Percentiles rank a stretch among this genome's conserved stretches.
Evolutionary conservation across 2,797 vertebrate genomes (phyloP).

Genomic region (Urocyon cinereoargenteus): DNA sequence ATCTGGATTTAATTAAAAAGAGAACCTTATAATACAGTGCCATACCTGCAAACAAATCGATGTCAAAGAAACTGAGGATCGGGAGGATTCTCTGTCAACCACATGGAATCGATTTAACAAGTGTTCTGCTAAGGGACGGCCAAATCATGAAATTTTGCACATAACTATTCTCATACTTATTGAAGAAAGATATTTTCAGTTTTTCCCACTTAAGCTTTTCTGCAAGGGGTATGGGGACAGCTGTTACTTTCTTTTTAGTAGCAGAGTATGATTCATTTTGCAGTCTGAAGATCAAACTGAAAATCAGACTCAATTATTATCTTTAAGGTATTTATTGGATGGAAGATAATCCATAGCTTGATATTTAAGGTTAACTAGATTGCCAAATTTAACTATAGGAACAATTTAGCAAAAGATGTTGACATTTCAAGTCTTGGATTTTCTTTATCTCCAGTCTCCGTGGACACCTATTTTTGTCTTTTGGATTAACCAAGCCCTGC

Average conservation of each 20-base stretch:
- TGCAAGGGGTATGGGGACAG: constrained; percentile 64
- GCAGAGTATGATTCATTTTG: constrained; percentile 70
- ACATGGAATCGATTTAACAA: constrained; percentile 36
- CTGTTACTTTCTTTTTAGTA: constrained; percentile 74
- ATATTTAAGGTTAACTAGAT: constrained; percentile 61
- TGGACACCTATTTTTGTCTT: background rate
- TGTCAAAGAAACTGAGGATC: background rate
- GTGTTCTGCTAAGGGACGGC: background rate
- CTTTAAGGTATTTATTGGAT: constrained; percentile 55
- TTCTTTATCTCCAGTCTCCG: background rate
- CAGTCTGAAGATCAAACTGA: constrained; percentile 63
- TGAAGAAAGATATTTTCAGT: constrained; percentile 74
- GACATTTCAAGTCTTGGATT: background rate
- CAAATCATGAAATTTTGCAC: constrained; percentile 63
- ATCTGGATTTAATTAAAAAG: constrained; percentile 62
- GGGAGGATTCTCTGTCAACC: background rate
- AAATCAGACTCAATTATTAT: constrained; percentile 45
- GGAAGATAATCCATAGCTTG: constrained; percentile 58
- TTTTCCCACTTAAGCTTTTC: constrained; percentile 72
- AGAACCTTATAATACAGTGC: background rate
- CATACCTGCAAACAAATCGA: background rate
- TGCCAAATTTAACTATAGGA: background rate
- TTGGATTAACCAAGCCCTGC: background rate
- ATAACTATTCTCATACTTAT: constrained; percentile 62
- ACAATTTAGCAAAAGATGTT: background rate